Evolutionary conservation across 2,888 invertebrate genomes (phyloP).

Genomic region (Orthonevra nobilis): DNA sequence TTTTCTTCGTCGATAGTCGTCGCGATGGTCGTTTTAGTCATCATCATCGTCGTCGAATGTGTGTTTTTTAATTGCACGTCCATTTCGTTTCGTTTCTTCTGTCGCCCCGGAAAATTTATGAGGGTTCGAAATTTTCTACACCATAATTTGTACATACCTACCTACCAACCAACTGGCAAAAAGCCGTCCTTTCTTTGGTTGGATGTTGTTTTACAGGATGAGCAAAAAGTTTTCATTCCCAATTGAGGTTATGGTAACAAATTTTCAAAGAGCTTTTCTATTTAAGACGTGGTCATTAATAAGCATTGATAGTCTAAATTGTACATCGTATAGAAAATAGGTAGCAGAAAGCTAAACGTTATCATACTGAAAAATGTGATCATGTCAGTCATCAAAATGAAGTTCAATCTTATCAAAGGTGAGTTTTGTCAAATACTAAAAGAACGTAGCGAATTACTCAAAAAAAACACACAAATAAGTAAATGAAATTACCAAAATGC

Average conservation of each 20-base stretch:
- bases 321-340: too few species aligned
- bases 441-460: too few species aligned
- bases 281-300: too few species aligned
- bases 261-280: too few species aligned
- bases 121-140: constrained; percentile 63
- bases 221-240: neutral
- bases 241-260: neutral
- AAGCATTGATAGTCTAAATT: too few species aligned
- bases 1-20: constrained; percentile 42
- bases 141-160: constrained; percentile 57
- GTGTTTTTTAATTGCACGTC: constrained; percentile 68
- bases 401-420: too few species aligned
- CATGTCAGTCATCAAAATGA: too few species aligned
- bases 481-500: too few species aligned
- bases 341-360: too few species aligned
- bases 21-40: constrained; percentile 46
- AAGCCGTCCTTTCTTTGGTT: constrained; percentile 17
- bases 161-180: constrained; percentile 21
- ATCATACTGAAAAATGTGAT: too few species aligned
- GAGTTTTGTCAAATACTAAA: too few species aligned
- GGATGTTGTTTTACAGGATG: constrained; percentile 24
- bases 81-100: constrained; percentile 64
- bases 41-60: constrained; percentile 56
- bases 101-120: constrained; percentile 64
- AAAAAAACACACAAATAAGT: too few species aligned